Conservation (phyloP, 2,797 vertebrate genomes). For the Protosalanx chinensis region DNA sequence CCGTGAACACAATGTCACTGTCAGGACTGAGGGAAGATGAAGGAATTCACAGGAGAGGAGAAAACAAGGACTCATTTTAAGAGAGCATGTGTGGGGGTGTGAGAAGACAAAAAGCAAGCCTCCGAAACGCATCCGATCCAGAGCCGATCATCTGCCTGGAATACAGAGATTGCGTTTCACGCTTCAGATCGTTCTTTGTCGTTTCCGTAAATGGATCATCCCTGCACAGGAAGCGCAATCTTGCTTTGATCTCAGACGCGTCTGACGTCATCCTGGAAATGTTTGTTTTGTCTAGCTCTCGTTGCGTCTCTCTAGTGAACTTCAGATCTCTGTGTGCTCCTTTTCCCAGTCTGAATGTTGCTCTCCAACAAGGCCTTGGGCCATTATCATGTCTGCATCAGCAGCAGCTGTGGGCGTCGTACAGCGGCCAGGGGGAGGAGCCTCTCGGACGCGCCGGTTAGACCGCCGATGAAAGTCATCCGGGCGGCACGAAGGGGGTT, state of each 20-base stretch:
- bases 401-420: constrained; percentile 30
- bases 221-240: background rate
- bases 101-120: background rate
- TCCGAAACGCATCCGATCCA: background rate
- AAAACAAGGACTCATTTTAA: constrained; percentile 34
- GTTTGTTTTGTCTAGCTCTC: background rate
- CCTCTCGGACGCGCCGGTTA: constrained; percentile 32
- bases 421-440: constrained; percentile 25
- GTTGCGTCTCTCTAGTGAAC: no score
- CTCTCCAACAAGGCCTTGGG: background rate
- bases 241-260: background rate
- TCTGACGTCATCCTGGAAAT: background rate
- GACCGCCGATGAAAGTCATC: constrained; percentile 3
- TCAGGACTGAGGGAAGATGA: constrained; percentile 27
- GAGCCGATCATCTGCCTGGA: no score
- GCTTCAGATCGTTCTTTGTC: background rate
- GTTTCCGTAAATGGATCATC: background rate
- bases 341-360: background rate
- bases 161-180: no score
- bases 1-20: constrained; percentile 35
- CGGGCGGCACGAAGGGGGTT: constrained; percentile 10
- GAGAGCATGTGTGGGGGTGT: constrained; percentile 18
- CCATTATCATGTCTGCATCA: constrained; percentile 27
- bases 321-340: background rate
- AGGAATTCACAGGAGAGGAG: constrained; percentile 27